Evolutionary conservation across 2,113 vertebrate species (phyloP), one percentile per base, ranked within the genome.

Genomic region (Australoheros scitulus): DNA sequence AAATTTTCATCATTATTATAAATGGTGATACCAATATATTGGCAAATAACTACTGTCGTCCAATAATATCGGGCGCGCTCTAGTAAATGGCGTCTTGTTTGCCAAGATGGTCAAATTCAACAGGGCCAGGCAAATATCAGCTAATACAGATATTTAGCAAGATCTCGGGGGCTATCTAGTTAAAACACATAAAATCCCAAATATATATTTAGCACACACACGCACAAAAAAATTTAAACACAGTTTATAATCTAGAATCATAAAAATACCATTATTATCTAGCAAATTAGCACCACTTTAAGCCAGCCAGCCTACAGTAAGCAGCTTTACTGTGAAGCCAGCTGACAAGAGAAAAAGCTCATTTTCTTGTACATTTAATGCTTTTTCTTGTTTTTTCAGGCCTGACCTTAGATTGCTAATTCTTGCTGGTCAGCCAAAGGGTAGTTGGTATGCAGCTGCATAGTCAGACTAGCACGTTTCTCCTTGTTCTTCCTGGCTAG

Each of bases 401-500:
- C 68, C 72, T 82, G 85, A 81, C 83, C 74, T 78, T 41, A 72
- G 76, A 61, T 70, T 59, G 29, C 43, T 74, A 63, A 77, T 61
- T 36, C 14, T 76, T 0, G 11, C 32, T 36, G 43, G 24, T 56
- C 24, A 59, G 57, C 36, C 59, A 61, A 86, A 83, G 56, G 56
- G 24, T 74, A 38, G 70, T 26, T 75, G 80, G 63, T 59, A 58
- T 63, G 55, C 81, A 56, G 76, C 14, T 47, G 65, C 55, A 59
- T 11, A 75, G 50, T 76, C 79, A 47, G 61, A 58, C 50, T 9
- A 56, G 77, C 57, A 56, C 11, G 58, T 82, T 72, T 70, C 58
- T 80, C 70, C 64, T 24, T 18, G 68, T 85, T 91, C 78, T 81
- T 70, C 61, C 80, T 50, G 43, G 77, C 43, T 82, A 57, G 24